A percentile compares a stretch with the other conserved stretches of the same genome.
These are phyloP conservation scores for Hemistola chrysoprasaria DNA, from an alignment of 2,888 invertebrate species.

Conservation along the genomic window DNA sequence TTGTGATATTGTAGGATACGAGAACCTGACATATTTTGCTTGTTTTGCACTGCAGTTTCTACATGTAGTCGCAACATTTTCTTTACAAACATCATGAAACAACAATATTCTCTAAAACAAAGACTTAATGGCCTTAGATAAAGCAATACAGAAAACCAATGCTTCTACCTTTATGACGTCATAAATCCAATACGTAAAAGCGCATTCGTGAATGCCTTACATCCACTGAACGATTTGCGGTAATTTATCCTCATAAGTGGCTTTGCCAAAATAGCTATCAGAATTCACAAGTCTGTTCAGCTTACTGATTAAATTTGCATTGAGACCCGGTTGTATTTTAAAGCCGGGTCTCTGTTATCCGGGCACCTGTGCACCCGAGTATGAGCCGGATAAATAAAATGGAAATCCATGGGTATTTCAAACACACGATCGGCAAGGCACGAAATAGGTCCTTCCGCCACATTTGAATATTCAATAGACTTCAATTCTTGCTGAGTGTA, in stretches of 20 bases:
- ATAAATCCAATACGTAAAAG: slow-evolving; percentile 9
- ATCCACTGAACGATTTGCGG: slow-evolving; percentile 15
- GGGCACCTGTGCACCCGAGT: slow-evolving; percentile 32
- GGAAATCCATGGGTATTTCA: slow-evolving; percentile 23
- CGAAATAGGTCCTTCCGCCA: too few relatives aligned
- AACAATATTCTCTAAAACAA: too few relatives aligned
- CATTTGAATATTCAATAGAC: too few relatives aligned
- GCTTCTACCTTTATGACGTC: slow-evolving; percentile 4
- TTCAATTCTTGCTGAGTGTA: too few relatives aligned
- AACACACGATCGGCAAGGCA: slow-evolving; percentile 10
- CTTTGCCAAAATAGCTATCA: slow-evolving; percentile 20
- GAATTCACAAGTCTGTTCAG: slow-evolving; percentile 28
- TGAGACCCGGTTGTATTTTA: slow-evolving; percentile 41
- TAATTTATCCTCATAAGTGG: slow-evolving; percentile 25
- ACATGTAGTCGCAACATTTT: too few relatives aligned
- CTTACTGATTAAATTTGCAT: slow-evolving; percentile 49
- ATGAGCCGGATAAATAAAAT: slow-evolving; percentile 29
- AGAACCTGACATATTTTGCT: too few relatives aligned
- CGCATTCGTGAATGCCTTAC: slow-evolving; percentile 9
- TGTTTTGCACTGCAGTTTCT: too few relatives aligned
- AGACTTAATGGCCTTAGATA: too few relatives aligned
- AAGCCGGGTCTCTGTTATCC: slow-evolving; percentile 26
- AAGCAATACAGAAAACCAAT: too few relatives aligned
- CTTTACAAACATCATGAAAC: too few relatives aligned
- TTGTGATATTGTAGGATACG: too few relatives aligned